A percentile compares a stretch with the other conserved stretches of the same genome.
Conservation (phyloP, 2,113 vertebrate species). For the Paradisaea rubra region DNA sequence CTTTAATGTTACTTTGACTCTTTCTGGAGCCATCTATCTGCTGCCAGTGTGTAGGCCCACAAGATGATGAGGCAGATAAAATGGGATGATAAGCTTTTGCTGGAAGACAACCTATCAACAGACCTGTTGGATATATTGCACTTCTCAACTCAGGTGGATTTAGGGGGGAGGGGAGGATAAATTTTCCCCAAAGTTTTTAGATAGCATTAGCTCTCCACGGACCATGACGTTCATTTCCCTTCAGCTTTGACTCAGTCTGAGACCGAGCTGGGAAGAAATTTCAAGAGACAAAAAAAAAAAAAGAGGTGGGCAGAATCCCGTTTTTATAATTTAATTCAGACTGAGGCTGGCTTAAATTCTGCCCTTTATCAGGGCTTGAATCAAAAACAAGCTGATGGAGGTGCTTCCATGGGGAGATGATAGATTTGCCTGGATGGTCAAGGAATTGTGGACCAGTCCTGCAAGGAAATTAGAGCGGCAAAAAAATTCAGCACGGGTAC, state of each 20-base stretch:
- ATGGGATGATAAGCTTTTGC: constrained; percentile 45
- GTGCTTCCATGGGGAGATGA: not conserved
- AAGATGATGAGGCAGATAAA: constrained; percentile 67
- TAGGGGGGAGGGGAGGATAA: constrained; percentile 48
- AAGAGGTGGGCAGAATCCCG: not conserved
- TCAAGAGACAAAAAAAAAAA: constrained; percentile 60
- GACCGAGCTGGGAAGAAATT: constrained; percentile 61
- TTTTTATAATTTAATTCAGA: constrained; percentile 42
- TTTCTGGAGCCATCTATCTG: constrained; percentile 44
- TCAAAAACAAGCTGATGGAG: not conserved
- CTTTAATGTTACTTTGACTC: constrained; percentile 7
- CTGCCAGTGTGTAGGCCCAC: constrained; percentile 2
- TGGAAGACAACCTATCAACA: constrained; percentile 51
- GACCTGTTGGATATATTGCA: constrained; percentile 58
- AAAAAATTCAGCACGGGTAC: not conserved
- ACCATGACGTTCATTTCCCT: constrained; percentile 62
- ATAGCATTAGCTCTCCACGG: constrained; percentile 55
- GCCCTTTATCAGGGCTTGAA: constrained; percentile 41
- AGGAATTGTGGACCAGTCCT: not conserved
- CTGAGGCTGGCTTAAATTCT: constrained; percentile 46
- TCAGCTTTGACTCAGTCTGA: constrained; percentile 65
- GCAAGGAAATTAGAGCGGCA: not conserved
- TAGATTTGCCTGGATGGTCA: not conserved
- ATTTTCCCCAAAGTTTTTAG: constrained; percentile 18
- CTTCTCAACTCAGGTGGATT: constrained; percentile 59